Evolutionary conservation across 1,140 invertebrate genomes (phyloP).

Genomic region (Monomorium pharaonis): DNA sequence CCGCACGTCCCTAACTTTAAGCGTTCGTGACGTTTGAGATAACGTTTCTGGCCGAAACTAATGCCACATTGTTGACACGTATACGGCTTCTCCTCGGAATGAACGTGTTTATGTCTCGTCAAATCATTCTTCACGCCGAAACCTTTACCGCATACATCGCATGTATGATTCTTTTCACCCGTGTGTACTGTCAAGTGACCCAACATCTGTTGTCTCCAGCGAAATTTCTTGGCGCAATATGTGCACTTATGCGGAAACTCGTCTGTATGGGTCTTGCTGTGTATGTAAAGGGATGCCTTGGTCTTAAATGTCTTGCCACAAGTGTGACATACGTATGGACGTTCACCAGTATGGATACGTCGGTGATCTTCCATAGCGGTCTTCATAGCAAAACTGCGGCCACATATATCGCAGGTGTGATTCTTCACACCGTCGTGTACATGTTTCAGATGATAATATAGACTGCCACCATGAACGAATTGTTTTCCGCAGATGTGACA

Average conservation of each 20-base stretch:
- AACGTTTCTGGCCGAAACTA: conserved; percentile 86
- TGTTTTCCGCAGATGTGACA: conserved; percentile 69
- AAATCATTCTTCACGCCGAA: conserved; percentile 85
- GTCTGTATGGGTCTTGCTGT: conserved; percentile 85
- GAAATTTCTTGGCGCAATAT: conserved; percentile 84
- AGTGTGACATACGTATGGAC: conserved; percentile 88
- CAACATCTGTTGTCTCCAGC: conserved; percentile 84
- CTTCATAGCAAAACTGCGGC: conserved; percentile 84
- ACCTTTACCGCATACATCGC: conserved; percentile 85
- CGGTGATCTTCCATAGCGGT: conserved; percentile 87
- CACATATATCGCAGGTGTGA: conserved; percentile 82
- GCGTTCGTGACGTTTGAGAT: conserved; percentile 84
- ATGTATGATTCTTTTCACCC: conserved; percentile 83
- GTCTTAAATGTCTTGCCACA: conserved; percentile 87
- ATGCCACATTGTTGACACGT: conserved; percentile 85
- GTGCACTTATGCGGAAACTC: conserved; percentile 84
- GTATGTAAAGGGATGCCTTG: conserved; percentile 86
- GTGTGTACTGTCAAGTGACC: conserved; percentile 85
- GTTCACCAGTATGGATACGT: conserved; percentile 88
- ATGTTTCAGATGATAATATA: conserved; percentile 62
- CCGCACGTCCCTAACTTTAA: conserved; percentile 13
- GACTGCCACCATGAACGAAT: conserved; percentile 63
- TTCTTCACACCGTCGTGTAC: conserved; percentile 79
- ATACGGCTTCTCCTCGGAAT: conserved; percentile 85
- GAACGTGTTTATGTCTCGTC: conserved; percentile 84